Evolutionary conservation across 1,140 invertebrate species (phyloP), one percentile per base, ranked within the genome.

Genomic region (Micrasema longulum): DNA sequence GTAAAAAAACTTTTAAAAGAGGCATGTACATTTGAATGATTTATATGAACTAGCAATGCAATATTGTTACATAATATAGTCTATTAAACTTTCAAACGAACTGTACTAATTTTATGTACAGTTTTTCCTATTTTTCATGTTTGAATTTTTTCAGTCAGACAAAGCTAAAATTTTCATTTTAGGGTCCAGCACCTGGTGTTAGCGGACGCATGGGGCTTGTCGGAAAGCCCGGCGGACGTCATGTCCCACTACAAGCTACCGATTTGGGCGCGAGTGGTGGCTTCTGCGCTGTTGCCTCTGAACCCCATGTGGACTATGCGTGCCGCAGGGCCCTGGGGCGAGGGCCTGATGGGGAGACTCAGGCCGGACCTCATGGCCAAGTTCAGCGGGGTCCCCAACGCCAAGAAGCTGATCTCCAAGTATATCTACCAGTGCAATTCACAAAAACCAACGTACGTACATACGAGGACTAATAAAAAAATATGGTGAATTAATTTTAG

Each of bases 371-470:
- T 75, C 5, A 65, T 72, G n/a, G 41, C 57, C 73, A 93, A 94
- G 78, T 95, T 92, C 83, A 78, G 86, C 22, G 78, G 81, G 12
- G 78, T 92, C 20, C 87, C 89, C 43, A 87, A 91, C 64, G 79
- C 87, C 16, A 81, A 84, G 63, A 66, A 71, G 5, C 81, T 90
- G 12, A 91, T 97, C 77, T 88, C 92, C 23, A 89, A 93, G 68
- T 97, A 97, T 79, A 91, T 97, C 74, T 95, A 93, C 82, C 94
- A 96, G 77, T 94, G 93, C 74, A 97, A 97, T 83, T 90, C 90
- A 57, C 92, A 94, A 81, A 87, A 85, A 67, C 93, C 94, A 50
- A 92, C 91, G 92, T 93, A 86, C 87, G 85, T 82, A n/a, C n/a
- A 7, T 31, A 7, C 26, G 26, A 31, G 26, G 26, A 4, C 7